Evolutionary conservation across 2,113 vertebrate genomes (phyloP), one percentile per base, ranked within the genome.

Genomic region (Rissa tridactyla): DNA sequence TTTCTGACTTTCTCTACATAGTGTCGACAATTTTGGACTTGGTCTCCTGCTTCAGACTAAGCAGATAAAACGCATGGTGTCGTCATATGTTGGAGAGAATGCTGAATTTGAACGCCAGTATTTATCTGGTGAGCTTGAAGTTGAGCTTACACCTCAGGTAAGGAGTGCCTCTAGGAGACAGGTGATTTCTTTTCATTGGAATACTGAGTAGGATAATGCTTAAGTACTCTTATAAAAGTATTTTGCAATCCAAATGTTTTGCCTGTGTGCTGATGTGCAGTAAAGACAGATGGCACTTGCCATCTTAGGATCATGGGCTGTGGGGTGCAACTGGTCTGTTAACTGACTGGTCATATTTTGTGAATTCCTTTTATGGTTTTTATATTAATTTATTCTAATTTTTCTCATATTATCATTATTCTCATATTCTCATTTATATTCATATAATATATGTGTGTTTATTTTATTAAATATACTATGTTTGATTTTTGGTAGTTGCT

Each of bases 51-150:
- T 99, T 70, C 95, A 98, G 82, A 99, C 99, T 73, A 99, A 99
- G 96, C 99, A 99, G 97, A 99, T 99, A 98, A 99, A 99, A 87
- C 98, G 99, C 36, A 99, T 99, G 99, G 93, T 99, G 75, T 99
- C 99, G 3, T 99, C 99, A 0, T 99, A 99, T 5, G 99, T 99
- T n/a, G 99, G 99, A 78, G 99, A 99, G 97, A 99, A 99, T 1
- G 98, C 97, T 42, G 99, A 99, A 96, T 99, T 99, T 98, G 99
- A 99, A 94, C 98, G 99, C 13, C 99, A 99, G 75, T 99, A 98
- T 97, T 98, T 99, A 40, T 75, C 98, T 16, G 99, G 99, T 12
- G 99, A 99, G 97, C 96, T 99, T 94, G 99, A 99, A 98, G 99
- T 99, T 88, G 99, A 99, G 92, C 98, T 99, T 65, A 99, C 99